These are phyloP conservation scores for Brachystomella parvula DNA, from an alignment of 1,140 invertebrate species.

Conservation along the genomic window DNA sequence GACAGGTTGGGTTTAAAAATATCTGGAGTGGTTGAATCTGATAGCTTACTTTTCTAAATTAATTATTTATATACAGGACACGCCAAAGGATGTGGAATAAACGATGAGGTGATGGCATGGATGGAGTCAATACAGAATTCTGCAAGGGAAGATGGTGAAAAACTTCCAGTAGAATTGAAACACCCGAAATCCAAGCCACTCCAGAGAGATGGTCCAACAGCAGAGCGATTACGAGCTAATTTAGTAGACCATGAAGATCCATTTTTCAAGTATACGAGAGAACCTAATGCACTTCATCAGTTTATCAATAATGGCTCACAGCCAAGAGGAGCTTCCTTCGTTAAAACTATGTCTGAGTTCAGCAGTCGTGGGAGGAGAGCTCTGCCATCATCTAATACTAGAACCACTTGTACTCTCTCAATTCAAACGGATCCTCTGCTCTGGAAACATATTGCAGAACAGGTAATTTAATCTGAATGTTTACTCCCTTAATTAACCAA, in stretches of 20 bases:
- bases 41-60: too few relatives aligned
- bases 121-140: constrained; percentile 88
- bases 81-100: constrained; percentile 75
- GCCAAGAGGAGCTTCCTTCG: neutral
- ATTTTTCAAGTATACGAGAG: constrained; percentile 56
- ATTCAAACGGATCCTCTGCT: constrained; percentile 97
- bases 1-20: too few relatives aligned
- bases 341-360: neutral
- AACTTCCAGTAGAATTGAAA: constrained; percentile 37
- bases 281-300: constrained; percentile 43
- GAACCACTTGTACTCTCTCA: constrained; percentile 81
- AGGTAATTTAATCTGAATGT: constrained; percentile 43
- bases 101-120: constrained; percentile 75
- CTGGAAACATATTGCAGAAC: constrained; percentile 77
- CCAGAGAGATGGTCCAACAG: constrained; percentile 39
- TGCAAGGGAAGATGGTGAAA: constrained; percentile 54
- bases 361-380: constrained; percentile 44
- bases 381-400: constrained; percentile 58
- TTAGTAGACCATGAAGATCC: constrained; percentile 44
- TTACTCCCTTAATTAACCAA: constrained; percentile 31
- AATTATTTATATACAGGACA: too few relatives aligned
- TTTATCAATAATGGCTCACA: constrained; percentile 42
- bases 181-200: constrained; percentile 37
- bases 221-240: constrained; percentile 29
- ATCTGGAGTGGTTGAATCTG: too few relatives aligned